These are phyloP conservation scores for Seira sanloemensis DNA, from an alignment of 2,888 invertebrate genomes.

Conservation along the genomic window DNA sequence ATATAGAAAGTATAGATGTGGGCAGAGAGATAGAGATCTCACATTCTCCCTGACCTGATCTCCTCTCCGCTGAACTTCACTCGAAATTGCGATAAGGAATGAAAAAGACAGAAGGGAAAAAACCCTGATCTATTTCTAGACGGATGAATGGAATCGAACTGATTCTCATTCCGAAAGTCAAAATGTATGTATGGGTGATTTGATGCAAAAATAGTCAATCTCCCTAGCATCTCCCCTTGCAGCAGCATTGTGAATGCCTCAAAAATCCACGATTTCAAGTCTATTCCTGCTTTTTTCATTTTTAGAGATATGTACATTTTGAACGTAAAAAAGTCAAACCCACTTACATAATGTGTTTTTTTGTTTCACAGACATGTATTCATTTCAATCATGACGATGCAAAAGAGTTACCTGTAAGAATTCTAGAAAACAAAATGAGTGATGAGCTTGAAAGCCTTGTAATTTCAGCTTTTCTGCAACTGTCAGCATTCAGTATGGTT, in stretches of 20 bases:
- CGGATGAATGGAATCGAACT: conserved; percentile 1
- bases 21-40: conserved; percentile 5
- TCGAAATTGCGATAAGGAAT: neutral
- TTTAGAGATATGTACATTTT: conserved; percentile 7
- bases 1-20: too few relatives aligned
- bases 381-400: conserved; percentile 12
- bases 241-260: neutral
- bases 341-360: conserved; percentile 7
- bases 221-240: too few relatives aligned
- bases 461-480: neutral
- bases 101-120: neutral
- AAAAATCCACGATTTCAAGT: neutral
- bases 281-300: neutral
- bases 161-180: neutral
- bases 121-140: neutral
- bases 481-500: neutral
- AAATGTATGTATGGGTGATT: neutral
- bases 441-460: conserved; percentile 1
- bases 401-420: neutral
- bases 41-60: conserved; percentile 1
- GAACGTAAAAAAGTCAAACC: neutral
- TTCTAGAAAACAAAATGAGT: conserved; percentile 2
- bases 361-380: conserved; percentile 2
- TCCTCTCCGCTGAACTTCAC: neutral
- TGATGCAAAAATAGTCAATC: neutral